Percentiles rank a stretch among this genome's conserved stretches.
Conservation (phyloP, 2,113 vertebrate species). For the Oriolus oriolus region DNA sequence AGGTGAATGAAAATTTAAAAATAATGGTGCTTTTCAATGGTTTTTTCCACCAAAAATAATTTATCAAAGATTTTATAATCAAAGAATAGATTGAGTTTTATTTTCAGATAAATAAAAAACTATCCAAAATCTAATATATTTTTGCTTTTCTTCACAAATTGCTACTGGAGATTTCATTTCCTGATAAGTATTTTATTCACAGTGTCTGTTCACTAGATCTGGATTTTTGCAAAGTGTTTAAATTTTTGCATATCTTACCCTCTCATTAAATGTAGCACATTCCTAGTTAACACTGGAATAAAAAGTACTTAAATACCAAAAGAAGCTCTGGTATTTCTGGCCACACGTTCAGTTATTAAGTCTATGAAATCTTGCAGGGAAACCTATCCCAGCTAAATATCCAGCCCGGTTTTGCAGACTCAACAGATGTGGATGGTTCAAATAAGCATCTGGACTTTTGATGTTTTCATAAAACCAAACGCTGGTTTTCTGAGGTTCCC, state of each 20-base stretch:
- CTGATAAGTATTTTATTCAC: background rate
- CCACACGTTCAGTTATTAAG: conserved; percentile 13
- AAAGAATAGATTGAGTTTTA: background rate
- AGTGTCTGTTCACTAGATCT: background rate
- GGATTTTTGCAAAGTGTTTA: background rate
- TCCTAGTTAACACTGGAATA: conserved; percentile 3
- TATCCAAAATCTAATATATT: background rate
- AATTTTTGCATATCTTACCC: background rate
- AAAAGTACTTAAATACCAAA: conserved; percentile 8
- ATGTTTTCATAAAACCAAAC: background rate
- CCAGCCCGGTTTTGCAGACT: conserved; percentile 10
- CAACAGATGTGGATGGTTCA: conserved; percentile 42
- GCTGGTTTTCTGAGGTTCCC: conserved; percentile 1
- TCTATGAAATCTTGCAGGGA: conserved; percentile 42
- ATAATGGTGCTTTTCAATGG: background rate
- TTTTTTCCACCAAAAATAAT: background rate
- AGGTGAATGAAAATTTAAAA: background rate
- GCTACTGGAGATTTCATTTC: background rate
- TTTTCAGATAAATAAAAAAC: background rate
- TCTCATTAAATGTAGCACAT: background rate
- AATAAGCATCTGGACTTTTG: conserved; percentile 48
- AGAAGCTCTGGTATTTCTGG: conserved; percentile 49
- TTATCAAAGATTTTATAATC: background rate
- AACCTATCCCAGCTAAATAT: conserved; percentile 25
- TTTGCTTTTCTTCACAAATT: background rate